phyloP scores from a whole-genome alignment of 2,888 invertebrate species.

The Agonopterix subpropinquella region DNA sequence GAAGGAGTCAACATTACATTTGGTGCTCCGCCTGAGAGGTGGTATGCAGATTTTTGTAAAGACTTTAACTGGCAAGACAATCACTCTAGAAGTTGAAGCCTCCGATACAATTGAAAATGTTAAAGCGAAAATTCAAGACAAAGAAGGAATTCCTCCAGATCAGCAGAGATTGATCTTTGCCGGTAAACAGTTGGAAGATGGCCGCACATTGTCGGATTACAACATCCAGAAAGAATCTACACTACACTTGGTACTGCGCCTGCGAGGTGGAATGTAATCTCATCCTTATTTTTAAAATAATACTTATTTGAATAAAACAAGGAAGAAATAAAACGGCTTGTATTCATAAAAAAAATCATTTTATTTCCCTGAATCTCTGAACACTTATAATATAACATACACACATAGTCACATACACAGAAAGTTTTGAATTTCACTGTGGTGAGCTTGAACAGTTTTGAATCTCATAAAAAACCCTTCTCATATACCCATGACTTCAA shows the following conservation, averaged over 20 bases:
- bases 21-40: constrained; percentile 31
- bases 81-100: constrained; percentile 27
- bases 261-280: constrained; percentile 35
- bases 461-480: no score
- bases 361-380: no score
- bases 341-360: no score
- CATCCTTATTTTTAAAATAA: no score
- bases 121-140: constrained; percentile 30
- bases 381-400: no score
- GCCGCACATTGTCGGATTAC: constrained; percentile 35
- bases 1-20: constrained; percentile 36
- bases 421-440: no score
- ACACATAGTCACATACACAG: no score
- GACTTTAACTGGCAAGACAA: constrained; percentile 32
- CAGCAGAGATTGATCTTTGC: constrained; percentile 29
- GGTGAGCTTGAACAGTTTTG: no score
- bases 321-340: no score
- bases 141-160: constrained; percentile 30
- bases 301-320: no score
- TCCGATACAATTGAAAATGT: constrained; percentile 32
- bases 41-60: constrained; percentile 46
- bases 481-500: no score
- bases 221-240: constrained; percentile 40
- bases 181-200: constrained; percentile 34
- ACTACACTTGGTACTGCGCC: constrained; percentile 30